Percentiles rank a stretch among this genome's conserved stretches.
Conservation (phyloP, 2,113 vertebrate genomes). For the Seriola quinqueradiata region DNA sequence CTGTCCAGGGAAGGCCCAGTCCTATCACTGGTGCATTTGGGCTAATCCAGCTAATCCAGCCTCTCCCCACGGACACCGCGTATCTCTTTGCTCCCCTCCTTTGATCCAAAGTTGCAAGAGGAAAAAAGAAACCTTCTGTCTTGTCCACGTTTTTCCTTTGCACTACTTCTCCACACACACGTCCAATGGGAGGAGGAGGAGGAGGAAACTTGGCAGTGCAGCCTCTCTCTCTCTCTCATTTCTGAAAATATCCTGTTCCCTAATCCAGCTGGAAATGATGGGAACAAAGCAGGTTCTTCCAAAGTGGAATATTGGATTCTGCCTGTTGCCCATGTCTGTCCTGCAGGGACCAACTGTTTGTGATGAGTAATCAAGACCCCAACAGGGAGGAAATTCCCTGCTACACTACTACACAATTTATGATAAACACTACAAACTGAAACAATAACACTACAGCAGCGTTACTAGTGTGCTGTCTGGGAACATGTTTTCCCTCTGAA, state of each 20-base stretch:
- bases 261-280: constrained; percentile 61
- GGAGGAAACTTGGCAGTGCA: constrained; percentile 56
- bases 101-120: constrained; percentile 60
- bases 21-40: constrained; percentile 58
- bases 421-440: constrained; percentile 13
- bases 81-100: constrained; percentile 58
- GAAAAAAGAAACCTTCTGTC: constrained; percentile 23
- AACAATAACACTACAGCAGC: constrained; percentile 8
- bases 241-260: constrained; percentile 66
- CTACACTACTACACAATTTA: constrained; percentile 15
- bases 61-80: constrained; percentile 40
- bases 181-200: constrained; percentile 41
- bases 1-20: constrained; percentile 41
- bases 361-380: constrained; percentile 45
- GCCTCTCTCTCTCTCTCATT: constrained; percentile 23
- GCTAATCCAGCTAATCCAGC: constrained; percentile 72
- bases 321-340: constrained; percentile 38
- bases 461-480: neutral
- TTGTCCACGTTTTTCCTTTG: constrained; percentile 41
- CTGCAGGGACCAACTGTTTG: constrained; percentile 37
- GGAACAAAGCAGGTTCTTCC: constrained; percentile 54
- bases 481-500: neutral
- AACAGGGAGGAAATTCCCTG: constrained; percentile 36
- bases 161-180: constrained; percentile 43
- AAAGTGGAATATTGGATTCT: constrained; percentile 56